These are phyloP conservation scores for Bursaphelenchus okinawaensis DNA, from an alignment of 2,888 invertebrate genomes.

Conservation along the genomic window DNA sequence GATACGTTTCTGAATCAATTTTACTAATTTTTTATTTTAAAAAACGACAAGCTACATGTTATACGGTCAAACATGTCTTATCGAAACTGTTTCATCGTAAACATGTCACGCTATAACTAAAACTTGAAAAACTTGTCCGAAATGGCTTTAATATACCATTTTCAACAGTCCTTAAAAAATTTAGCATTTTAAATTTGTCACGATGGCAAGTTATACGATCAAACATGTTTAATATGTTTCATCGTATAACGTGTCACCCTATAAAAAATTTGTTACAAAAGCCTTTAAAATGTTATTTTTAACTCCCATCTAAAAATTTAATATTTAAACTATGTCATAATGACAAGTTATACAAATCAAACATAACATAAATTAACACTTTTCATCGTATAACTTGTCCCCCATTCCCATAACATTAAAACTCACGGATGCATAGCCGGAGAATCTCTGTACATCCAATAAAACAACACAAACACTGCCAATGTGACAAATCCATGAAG, in stretches of 20 bases:
- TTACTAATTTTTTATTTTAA: neutral
- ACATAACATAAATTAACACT: no score
- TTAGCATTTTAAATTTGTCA: no score
- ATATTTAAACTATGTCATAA: neutral
- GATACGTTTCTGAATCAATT: neutral
- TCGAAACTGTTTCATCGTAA: no score
- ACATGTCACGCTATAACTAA: no score
- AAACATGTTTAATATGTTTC: no score
- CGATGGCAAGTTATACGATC: no score
- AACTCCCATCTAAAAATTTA: neutral
- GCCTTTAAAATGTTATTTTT: neutral
- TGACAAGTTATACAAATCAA: neutral
- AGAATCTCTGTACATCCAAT: constrained; percentile 13
- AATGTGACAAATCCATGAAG: constrained; percentile 12
- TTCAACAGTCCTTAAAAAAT: no score
- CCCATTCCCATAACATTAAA: neutral
- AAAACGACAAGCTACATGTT: no score
- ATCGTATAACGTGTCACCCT: no score
- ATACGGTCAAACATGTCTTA: no score
- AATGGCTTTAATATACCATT: no score
- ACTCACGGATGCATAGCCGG: constrained; percentile 14
- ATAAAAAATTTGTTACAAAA: no score
- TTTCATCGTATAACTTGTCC: neutral
- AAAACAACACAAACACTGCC: constrained; percentile 5
- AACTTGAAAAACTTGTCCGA: neutral